A percentile compares a stretch with the other conserved stretches of the same genome.
Conservation (phyloP, 2,888 invertebrate species). For the Cerastoderma edule region DNA sequence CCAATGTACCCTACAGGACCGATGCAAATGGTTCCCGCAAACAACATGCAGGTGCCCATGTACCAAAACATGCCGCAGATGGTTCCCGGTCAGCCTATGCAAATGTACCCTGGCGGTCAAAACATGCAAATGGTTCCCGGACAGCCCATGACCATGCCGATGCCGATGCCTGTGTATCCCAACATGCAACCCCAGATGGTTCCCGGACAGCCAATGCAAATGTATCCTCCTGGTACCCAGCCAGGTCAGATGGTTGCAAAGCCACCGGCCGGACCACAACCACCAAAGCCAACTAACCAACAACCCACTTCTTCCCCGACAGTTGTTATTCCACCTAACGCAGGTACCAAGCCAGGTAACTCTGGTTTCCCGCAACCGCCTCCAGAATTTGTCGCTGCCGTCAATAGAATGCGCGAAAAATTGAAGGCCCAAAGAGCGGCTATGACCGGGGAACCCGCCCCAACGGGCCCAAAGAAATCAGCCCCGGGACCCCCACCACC, state of each 20-base stretch:
- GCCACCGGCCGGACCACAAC: background rate
- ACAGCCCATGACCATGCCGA: background rate
- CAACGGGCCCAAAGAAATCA: no score
- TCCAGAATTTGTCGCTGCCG: constrained; percentile 33
- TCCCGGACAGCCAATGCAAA: constrained; percentile 7
- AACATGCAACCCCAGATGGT: background rate
- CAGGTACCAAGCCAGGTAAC: background rate
- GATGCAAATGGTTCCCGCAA: background rate
- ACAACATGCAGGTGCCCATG: background rate
- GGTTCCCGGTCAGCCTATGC: constrained; percentile 2
- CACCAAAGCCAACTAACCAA: background rate
- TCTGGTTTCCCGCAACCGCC: constrained; percentile 23
- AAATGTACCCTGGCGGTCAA: background rate
- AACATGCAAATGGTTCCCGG: constrained; percentile 6
- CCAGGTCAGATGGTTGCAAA: background rate
- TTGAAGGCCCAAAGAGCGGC: constrained; percentile 24
- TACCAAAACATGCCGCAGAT: background rate
- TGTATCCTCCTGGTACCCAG: background rate
- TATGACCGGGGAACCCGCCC: no score
- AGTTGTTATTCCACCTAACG: background rate
- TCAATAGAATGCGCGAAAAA: constrained; percentile 33
- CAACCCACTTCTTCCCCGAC: no score
- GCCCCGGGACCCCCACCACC: no score
- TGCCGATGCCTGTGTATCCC: background rate
- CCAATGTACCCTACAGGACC: no score